Base-by-base conservation (phyloP, 2,888 invertebrate genomes). In the Kuschelorhynchus macadamiae region DNA sequence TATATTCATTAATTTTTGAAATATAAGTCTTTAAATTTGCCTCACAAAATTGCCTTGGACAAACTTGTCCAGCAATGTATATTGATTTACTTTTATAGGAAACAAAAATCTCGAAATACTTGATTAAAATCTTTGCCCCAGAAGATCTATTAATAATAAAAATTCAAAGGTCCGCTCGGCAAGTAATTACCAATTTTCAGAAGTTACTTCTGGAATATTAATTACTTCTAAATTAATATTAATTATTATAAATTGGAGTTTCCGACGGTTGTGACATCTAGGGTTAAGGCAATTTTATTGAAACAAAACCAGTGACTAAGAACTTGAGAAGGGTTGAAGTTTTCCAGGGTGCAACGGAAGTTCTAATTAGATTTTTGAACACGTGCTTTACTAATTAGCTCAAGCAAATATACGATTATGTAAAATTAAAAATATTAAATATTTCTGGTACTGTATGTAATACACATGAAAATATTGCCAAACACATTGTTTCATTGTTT, bases 231-330 rank as follows among this genome's bases (percentile, higher is more conserved):
- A 64, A 64, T 64, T 64, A 64, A 64, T 64, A 56, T 42, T 64
- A 64, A 64, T 64, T 64, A 41, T 56, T 56, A 64, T 64, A 64
- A 64, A 64, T 64, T 56, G 56, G 64, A 64, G 64, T 64, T 64
- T 36, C 21, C 25, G 25, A 41, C 25, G 47, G 39, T 60, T 44
- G 49, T 36, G 41, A 49, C 49, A 49, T 46, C 21, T 18, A 33
- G 11, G 44, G 36, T 49, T 30, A 33, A 60, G 21, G 49, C 39
- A 60, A 60, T 60, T 60, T 17, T 47, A 20, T 11, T 53, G 49
- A 30, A 49, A 49, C 32, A 49, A 49, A 49, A 49, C 49, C 25
- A 49, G 30, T 49, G 30, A 30, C 32, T 30, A 16, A 30, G 49
- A n/a, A 30, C 49, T 49, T 49, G 14, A 9, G 49, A 49, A 49